Conservation (phyloP, 2,888 invertebrate species). For the Orthosia gracilis region DNA sequence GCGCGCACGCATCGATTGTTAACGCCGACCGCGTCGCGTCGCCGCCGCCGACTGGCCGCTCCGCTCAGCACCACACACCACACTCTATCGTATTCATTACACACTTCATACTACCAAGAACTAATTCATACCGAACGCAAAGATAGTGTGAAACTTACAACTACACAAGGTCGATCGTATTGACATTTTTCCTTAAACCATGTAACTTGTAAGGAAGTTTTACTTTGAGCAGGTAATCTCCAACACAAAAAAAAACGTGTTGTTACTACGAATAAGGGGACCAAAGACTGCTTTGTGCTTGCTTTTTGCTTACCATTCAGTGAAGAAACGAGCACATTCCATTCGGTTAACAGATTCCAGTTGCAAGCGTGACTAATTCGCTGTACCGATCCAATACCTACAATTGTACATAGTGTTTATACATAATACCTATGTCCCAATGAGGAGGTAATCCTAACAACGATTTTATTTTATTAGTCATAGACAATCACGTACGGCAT, state of each 20-base stretch:
- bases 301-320: not conserved
- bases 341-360: not conserved
- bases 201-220: not conserved
- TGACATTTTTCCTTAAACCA: not conserved
- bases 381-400: not conserved
- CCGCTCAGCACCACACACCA: slow-evolving; percentile 9
- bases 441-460: not conserved
- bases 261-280: not conserved
- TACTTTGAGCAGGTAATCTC: not conserved
- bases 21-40: slow-evolving; percentile 51
- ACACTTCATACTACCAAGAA: slow-evolving; percentile 32
- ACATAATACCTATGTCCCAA: not conserved
- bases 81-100: slow-evolving; percentile 40
- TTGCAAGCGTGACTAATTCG: slow-evolving; percentile 8
- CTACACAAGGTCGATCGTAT: slow-evolving; percentile 10
- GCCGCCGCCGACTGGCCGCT: not conserved
- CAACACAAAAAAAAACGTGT: not conserved
- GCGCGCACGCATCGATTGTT: slow-evolving; percentile 53
- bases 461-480: not conserved
- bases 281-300: not conserved
- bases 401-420: not conserved
- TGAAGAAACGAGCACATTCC: not conserved
- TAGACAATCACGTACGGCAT: not conserved
- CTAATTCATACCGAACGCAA: not conserved
- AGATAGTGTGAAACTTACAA: slow-evolving; percentile 14